phyloP scores from a whole-genome alignment of 2,888 invertebrate species.

The Cephus pygmeus region DNA sequence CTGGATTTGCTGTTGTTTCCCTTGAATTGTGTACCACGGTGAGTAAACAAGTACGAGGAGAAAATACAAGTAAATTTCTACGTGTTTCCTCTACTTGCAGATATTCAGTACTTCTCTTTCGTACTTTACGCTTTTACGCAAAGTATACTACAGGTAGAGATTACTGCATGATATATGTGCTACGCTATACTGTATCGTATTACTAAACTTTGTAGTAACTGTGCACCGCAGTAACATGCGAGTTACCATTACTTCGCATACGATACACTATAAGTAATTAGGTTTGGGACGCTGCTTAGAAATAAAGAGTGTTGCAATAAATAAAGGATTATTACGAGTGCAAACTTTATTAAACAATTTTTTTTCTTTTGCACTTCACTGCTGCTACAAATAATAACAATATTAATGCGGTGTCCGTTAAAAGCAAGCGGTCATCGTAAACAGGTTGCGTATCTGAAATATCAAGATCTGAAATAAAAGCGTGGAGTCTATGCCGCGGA shows the following conservation, averaged over 20 bases:
- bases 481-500: constrained; percentile 11
- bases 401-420: background rate
- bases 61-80: background rate
- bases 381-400: background rate
- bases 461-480: background rate
- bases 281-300: background rate
- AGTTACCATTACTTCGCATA: background rate
- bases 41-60: background rate
- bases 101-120: background rate
- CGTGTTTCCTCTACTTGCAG: background rate
- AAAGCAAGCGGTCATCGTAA: background rate
- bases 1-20: background rate
- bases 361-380: background rate
- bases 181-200: background rate
- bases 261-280: background rate
- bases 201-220: background rate
- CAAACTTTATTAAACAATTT: background rate
- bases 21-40: background rate
- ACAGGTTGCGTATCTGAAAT: background rate
- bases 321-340: background rate
- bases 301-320: background rate
- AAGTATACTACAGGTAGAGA: background rate
- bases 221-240: background rate
- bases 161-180: background rate
- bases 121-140: background rate